Evolutionary conservation across 2,113 vertebrate genomes (phyloP), one percentile per base, ranked within the genome.

Genomic region (Turdus rufiventris): DNA sequence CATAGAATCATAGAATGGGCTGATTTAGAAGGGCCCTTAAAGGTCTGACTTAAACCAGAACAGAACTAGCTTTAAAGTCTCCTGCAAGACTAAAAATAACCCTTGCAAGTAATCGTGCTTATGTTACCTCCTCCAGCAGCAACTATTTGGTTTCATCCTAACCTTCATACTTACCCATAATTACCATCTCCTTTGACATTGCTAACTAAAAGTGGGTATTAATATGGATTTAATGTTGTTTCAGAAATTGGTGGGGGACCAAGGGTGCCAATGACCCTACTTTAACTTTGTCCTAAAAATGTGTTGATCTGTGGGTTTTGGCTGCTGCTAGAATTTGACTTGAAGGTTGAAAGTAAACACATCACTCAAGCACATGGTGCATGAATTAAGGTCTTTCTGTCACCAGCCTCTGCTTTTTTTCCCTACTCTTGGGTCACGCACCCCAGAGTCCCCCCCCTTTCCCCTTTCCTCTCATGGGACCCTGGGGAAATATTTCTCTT

Each of bases 341-440:
- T 89, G 84, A 97, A 97, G 78, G 94, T 95, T 93, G 93, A 97
- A 97, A 97, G 96, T 96, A 97, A 98, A 97, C 95, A 98, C 58
- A 94, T 96, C 94, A 96, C 89, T 97, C 96, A 97, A 96, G 79
- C 65, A 95, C 94, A 94, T 48, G 74, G 85, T 87, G 70, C 83
- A 95, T 97, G 96, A 97, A 97, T 97, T 96, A 97, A 97, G 72
- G 92, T 96, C 95, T 97, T 97, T 98, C 97, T 97, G 91, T 96
- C 94, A 96, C 89, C 93, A 93, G 80, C 18, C 43, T 91, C 91
- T 92, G 77, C 76, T 78, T 92, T 72, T 77, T 94, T 80, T 42
- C 38, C n/a, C 56, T 93, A 29, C 73, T 96, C 94, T 17, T 95
- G 88, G 93, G 96, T 97, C 94, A 95, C 38, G 54, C 79, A 92